These are phyloP conservation scores for Micromys minutus DNA, from an alignment of 2,113 vertebrate species.

Conservation along the genomic window DNA sequence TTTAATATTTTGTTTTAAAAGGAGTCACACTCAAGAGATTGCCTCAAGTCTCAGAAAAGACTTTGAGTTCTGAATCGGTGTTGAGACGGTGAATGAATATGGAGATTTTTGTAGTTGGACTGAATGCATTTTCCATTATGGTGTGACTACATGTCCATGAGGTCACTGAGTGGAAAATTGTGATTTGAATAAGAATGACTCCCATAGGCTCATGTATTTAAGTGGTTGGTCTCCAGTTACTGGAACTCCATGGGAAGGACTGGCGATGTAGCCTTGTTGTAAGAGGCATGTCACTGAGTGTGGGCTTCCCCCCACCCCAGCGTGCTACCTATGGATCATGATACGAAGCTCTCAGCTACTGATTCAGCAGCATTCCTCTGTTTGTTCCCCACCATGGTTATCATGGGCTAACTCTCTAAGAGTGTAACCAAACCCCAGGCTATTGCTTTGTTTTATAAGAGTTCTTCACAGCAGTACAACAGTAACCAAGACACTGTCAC, in stretches of 20 bases:
- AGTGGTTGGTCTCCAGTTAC: background rate
- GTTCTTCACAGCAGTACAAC: background rate
- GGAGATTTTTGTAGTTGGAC: background rate
- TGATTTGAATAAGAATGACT: background rate
- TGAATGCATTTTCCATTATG: background rate
- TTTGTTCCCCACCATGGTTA: background rate
- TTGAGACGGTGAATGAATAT: background rate
- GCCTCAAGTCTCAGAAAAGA: background rate
- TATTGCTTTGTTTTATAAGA: background rate
- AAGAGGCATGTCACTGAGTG: background rate
- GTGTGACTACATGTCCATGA: background rate
- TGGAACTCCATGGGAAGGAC: background rate
- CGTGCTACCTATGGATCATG: background rate
- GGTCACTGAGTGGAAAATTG: background rate
- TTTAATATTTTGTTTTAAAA: background rate
- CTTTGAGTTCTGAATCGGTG: background rate
- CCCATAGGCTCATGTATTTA: background rate
- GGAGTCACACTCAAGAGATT: background rate
- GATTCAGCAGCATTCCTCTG: background rate
- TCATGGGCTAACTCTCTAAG: background rate
- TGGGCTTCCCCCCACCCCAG: background rate
- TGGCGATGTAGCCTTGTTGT: background rate
- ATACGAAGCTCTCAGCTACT: background rate
- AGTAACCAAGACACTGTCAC: background rate
- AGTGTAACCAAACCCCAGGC: background rate